Conservation (phyloP, 2,888 invertebrate species). For the Mesochorus sp. region DNA sequence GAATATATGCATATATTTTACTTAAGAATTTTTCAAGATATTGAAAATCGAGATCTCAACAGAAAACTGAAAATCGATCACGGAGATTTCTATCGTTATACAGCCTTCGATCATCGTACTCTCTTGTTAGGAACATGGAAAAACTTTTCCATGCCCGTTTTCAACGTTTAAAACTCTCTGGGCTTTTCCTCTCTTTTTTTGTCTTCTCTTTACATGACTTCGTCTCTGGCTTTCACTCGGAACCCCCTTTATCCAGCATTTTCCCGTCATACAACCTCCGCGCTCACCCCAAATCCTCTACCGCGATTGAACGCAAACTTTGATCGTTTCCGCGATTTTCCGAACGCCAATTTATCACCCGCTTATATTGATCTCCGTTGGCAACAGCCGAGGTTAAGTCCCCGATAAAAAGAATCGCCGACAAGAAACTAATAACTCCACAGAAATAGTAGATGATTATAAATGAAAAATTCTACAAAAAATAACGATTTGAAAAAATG, state of each 20-base stretch:
- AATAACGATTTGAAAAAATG: too few relatives aligned
- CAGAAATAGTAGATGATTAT: too few relatives aligned
- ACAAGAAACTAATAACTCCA: background rate
- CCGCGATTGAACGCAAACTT: constrained; percentile 49
- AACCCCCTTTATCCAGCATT: constrained; percentile 7
- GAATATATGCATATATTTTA: background rate
- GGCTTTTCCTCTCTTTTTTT: background rate
- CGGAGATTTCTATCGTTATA: constrained; percentile 43
- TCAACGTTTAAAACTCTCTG: constrained; percentile 6
- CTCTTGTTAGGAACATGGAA: constrained; percentile 22
- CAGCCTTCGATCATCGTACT: constrained; percentile 36
- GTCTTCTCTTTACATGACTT: constrained; percentile 12
- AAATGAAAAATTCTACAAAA: too few relatives aligned
- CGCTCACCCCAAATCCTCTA: constrained; percentile 1
- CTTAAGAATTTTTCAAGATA: constrained; percentile 3
- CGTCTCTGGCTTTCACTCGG: constrained; percentile 17
- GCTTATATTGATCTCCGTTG: constrained; percentile 40
- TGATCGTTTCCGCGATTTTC: constrained; percentile 55
- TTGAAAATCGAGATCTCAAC: background rate
- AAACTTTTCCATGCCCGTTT: constrained; percentile 29
- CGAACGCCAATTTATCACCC: constrained; percentile 51
- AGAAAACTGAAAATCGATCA: constrained; percentile 21
- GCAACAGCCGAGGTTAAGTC: background rate
- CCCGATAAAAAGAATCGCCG: constrained; percentile 48
- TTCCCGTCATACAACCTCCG: constrained; percentile 13